Evolutionary conservation across 1,140 invertebrate genomes (phyloP).

Genomic region (Trichogramma pretiosum): DNA sequence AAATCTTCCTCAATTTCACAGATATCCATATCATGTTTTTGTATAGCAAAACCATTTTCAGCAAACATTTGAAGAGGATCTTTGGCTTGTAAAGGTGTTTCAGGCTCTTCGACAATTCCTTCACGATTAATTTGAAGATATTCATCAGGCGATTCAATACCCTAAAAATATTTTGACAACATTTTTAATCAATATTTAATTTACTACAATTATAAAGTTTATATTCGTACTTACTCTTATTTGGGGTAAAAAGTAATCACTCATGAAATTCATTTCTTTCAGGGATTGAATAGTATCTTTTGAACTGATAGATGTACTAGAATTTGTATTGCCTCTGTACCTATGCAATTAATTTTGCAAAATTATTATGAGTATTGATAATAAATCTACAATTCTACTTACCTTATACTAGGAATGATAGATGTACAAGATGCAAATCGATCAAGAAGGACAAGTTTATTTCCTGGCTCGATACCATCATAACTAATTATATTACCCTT

Average conservation of each 20-base stretch:
- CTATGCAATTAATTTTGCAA: no score
- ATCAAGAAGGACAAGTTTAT: conserved; percentile 19
- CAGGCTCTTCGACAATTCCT: conserved; percentile 24
- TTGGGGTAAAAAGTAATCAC: conserved; percentile 20
- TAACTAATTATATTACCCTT: conserved; percentile 13
- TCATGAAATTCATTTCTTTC: conserved; percentile 7
- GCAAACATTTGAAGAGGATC: conserved; percentile 7
- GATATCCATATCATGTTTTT: neutral
- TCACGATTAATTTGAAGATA: conserved; percentile 16
- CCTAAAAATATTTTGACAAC: no score
- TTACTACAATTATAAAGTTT: no score
- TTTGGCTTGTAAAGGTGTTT: conserved; percentile 19
- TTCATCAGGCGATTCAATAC: conserved; percentile 14
- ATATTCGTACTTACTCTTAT: conserved; percentile 19
- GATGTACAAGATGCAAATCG: conserved; percentile 18
- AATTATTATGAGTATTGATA: conserved; percentile 3
- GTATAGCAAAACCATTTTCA: neutral
- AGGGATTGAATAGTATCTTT: no score
- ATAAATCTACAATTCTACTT: no score
- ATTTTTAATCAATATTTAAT: no score
- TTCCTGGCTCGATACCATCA: conserved; percentile 15
- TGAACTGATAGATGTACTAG: no score
- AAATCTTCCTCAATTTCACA: conserved; percentile 4
- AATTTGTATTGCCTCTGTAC: no score
- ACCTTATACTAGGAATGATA: conserved; percentile 13